Percentiles rank a stretch among this genome's conserved stretches.
Evolutionary conservation across 2,888 invertebrate species (phyloP).

Genomic region (Zootermopsis nevadensis): DNA sequence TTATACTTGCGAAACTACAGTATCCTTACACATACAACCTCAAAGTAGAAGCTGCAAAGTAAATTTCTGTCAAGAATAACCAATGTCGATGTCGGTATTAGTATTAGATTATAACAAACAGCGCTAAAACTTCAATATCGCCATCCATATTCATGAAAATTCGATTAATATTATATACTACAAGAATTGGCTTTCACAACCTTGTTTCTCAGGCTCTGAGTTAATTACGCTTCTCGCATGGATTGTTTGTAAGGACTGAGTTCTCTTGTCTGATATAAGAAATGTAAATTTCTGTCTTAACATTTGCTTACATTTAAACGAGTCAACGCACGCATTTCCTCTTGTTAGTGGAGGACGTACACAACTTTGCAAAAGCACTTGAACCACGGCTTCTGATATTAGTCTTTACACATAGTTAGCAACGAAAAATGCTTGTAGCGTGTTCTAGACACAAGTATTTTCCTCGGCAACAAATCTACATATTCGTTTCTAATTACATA

Average conservation of each 20-base stretch:
- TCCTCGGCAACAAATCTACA: no score
- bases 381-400: no score
- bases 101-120: neutral
- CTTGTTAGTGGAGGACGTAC: neutral
- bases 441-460: no score
- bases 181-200: neutral
- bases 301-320: slow-evolving; percentile 6
- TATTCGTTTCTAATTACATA: no score
- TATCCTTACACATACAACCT: neutral
- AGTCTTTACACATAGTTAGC: no score
- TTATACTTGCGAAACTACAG: neutral
- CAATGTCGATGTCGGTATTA: neutral
- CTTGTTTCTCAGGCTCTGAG: slow-evolving; percentile 1
- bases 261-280: slow-evolving; percentile 4
- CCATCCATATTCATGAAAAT: slow-evolving; percentile 1
- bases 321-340: slow-evolving; percentile 3
- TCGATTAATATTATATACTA: neutral
- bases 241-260: neutral
- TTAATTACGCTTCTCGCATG: slow-evolving; percentile 6
- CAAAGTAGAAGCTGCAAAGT: neutral
- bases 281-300: slow-evolving; percentile 15
- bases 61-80: neutral
- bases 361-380: no score
- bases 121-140: neutral
- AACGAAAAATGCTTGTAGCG: no score